Conservation (phyloP, 2,113 vertebrate species). For the Larimichthys polyactis region DNA sequence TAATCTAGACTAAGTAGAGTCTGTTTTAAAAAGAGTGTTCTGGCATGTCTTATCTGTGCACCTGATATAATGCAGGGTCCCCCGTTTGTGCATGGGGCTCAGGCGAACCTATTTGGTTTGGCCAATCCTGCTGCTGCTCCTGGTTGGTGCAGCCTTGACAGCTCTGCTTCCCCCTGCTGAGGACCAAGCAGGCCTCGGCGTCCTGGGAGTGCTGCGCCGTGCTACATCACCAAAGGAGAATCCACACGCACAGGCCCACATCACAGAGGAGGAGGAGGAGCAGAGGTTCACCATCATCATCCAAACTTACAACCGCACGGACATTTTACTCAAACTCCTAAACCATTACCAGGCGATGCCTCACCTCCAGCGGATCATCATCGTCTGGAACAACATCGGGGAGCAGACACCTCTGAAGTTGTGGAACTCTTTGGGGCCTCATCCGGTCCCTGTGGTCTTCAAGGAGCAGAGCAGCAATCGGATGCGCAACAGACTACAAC, state of each 20-base stretch:
- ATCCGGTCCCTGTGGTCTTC: slow-evolving; percentile 92
- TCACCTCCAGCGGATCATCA: slow-evolving; percentile 88
- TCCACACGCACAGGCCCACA: background rate
- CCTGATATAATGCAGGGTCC: slow-evolving; percentile 40
- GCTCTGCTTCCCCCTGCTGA: slow-evolving; percentile 74
- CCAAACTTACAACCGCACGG: slow-evolving; percentile 94
- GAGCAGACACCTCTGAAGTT: slow-evolving; percentile 87
- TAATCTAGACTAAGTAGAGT: background rate
- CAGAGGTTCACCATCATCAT: slow-evolving; percentile 90
- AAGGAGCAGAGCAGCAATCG: slow-evolving; percentile 90
- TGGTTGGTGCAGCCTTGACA: slow-evolving; percentile 77
- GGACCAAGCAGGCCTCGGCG: slow-evolving; percentile 34
- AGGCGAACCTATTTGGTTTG: slow-evolving; percentile 60
- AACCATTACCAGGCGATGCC: slow-evolving; percentile 96
- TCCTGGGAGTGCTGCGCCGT: slow-evolving; percentile 57
- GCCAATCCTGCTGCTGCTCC: slow-evolving; percentile 73
- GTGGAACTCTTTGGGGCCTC: slow-evolving; percentile 92
- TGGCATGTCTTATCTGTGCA: background rate
- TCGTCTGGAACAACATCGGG: slow-evolving; percentile 95
- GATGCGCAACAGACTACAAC: slow-evolving; percentile 93
- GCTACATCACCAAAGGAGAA: slow-evolving; percentile 7
- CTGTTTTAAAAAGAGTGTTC: background rate
- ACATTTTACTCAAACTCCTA: slow-evolving; percentile 91
- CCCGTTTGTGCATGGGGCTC: slow-evolving; percentile 42
- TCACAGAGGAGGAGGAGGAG: slow-evolving; percentile 70